Percentiles rank a stretch among this genome's conserved stretches.
phyloP scores from a whole-genome alignment of 2,113 vertebrate species.

The Carlito syrichta region DNA sequence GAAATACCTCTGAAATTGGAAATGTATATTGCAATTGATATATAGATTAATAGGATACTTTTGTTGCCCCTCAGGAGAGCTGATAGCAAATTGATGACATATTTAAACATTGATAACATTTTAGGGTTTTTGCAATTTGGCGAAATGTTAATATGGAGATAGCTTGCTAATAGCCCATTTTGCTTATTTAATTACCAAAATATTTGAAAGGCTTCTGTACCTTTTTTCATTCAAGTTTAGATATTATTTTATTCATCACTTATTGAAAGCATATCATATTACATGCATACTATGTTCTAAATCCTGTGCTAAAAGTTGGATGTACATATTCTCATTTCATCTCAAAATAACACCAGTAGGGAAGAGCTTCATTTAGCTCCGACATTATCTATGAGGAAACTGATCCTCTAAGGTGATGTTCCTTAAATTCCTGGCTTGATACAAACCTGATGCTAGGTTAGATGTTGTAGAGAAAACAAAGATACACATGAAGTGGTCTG shows the following conservation, averaged over 20 bases:
- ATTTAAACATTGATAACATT: slow-evolving; percentile 22
- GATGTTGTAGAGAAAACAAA: not conserved
- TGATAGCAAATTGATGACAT: slow-evolving; percentile 39
- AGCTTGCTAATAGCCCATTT: not conserved
- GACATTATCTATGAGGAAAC: not conserved
- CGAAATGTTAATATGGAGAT: not conserved
- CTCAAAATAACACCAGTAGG: not conserved
- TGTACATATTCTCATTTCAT: not conserved
- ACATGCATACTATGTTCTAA: not conserved
- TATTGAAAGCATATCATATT: not conserved
- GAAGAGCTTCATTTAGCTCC: not conserved
- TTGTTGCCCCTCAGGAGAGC: not conserved
- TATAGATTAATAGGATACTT: slow-evolving; percentile 2
- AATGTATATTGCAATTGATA: slow-evolving; percentile 30
- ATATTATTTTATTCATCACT: not conserved
- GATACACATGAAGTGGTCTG: rapidly evolving
- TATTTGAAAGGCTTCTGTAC: slow-evolving; percentile 27
- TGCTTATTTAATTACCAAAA: slow-evolving; percentile 22
- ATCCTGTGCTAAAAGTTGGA: not conserved
- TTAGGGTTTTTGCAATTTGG: slow-evolving; percentile 25
- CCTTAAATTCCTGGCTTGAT: not conserved
- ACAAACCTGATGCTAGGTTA: not conserved
- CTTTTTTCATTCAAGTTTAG: not conserved
- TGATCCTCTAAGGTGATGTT: not conserved
- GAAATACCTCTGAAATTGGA: slow-evolving; percentile 48